Evolutionary conservation across 1,140 invertebrate genomes (phyloP), one percentile per base, ranked within the genome.

Genomic region (Plectrocnemia conspersa): DNA sequence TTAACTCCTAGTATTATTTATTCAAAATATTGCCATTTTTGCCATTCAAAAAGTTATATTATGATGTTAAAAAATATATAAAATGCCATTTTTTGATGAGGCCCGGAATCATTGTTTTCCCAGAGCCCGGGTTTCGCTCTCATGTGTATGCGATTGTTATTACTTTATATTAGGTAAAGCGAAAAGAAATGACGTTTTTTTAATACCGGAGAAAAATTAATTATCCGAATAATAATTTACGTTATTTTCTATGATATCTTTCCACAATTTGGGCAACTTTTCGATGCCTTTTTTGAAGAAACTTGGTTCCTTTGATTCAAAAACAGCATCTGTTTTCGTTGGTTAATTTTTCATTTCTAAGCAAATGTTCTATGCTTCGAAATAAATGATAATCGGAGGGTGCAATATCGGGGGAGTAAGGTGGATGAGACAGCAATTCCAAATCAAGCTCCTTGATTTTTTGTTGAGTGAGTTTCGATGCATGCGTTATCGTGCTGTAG

Each of bases 141-240:
- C n/a, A n/a, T n/a, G n/a, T n/a, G n/a, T n/a, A n/a, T n/a, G n/a
- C n/a, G n/a, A n/a, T n/a, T n/a, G n/a, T n/a, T n/a, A n/a, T n/a
- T n/a, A n/a, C n/a, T n/a, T n/a, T n/a, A 38, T 44, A 44, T 44
- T 44, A 44, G 40, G 21, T 44, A 44, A 19, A 44, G 40, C 40
- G 40, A 13, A 19, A 44, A 44, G 40, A 44, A 44, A 44, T 21
- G 7, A 44, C 7, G 4, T 21, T 44, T 44, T 44, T 44, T 44
- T 23, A 21, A 15, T 19, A 18, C 7, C 7, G 22, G 3, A 44
- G 22, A 44, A 44, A 44, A 44, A n/a, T 7, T 44, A 10, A 9
- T 21, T 44, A 38, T 38, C 18, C 15, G 13, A 9, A 9, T 13
- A 38, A 38, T 38, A 38, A 38, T 38, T 9, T 38, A 10, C 35